These are phyloP conservation scores for Coleophora flavipennella DNA, from an alignment of 2,888 invertebrate genomes.

Conservation along the genomic window DNA sequence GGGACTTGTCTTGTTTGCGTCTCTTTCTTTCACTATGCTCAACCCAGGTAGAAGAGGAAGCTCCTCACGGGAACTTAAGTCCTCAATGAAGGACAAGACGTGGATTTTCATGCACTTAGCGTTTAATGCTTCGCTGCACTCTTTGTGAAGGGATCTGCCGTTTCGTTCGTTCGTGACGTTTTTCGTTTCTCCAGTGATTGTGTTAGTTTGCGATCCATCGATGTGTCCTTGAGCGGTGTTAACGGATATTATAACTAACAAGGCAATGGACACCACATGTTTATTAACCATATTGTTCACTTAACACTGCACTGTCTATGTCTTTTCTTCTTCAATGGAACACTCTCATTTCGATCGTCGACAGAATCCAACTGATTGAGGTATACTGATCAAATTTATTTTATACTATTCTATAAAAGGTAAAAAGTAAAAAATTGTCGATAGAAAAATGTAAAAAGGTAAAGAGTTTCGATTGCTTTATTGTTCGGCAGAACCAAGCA, in stretches of 20 bases:
- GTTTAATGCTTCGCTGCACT: conserved; percentile 62
- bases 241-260: conserved; percentile 35
- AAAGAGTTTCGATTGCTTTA: conserved; percentile 29
- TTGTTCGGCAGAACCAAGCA: conserved; percentile 35
- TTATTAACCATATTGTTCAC: conserved; percentile 41
- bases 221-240: conserved; percentile 32
- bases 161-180: conserved; percentile 26
- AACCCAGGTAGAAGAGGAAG: conserved; percentile 81
- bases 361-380: conserved; percentile 40
- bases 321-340: conserved; percentile 10
- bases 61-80: conserved; percentile 79
- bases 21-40: conserved; percentile 79
- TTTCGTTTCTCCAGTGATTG: conserved; percentile 20
- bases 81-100: conserved; percentile 82
- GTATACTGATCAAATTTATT: conserved; percentile 39
- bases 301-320: conserved; percentile 26
- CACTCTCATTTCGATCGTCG: conserved; percentile 39
- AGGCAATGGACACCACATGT: conserved; percentile 28
- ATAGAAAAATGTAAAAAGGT: conserved; percentile 43
- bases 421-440: conserved; percentile 33
- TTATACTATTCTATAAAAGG: conserved; percentile 43
- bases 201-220: conserved; percentile 39
- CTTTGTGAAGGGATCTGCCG: conserved; percentile 52
- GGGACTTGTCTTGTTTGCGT: conserved; percentile 56
- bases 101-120: conserved; percentile 85